phyloP scores from a whole-genome alignment of 2,113 vertebrate genomes.

The Calonectris borealis region DNA sequence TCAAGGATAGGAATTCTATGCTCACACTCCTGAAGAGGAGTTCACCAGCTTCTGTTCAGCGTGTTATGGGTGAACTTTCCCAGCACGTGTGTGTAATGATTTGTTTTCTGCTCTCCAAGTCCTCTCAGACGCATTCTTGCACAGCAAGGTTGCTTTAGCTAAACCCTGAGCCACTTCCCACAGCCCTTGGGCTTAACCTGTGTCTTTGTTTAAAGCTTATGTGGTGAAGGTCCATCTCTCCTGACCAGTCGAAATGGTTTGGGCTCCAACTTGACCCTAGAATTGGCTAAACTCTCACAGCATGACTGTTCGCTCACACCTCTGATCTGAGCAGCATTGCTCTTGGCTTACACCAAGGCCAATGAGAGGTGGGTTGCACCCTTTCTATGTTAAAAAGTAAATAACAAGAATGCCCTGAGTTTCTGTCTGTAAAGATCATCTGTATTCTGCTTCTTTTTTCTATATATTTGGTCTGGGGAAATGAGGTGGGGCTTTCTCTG shows the following conservation, averaged over 20 bases:
- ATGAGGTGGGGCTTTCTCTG: not conserved
- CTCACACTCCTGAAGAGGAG: not conserved
- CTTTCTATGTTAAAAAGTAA: not conserved
- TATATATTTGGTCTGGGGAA: not conserved
- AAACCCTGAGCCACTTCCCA: not conserved
- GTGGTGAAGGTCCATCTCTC: not conserved
- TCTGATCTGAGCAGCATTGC: not conserved
- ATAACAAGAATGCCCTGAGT: not conserved
- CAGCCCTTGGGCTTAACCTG: not conserved
- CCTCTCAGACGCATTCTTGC: not conserved
- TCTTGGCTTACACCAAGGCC: not conserved
- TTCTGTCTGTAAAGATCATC: not conserved
- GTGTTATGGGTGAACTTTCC: not conserved
- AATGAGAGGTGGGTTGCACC: not conserved
- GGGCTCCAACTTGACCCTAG: not conserved
- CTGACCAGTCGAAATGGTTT: not conserved
- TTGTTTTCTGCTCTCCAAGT: not conserved
- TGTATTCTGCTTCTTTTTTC: not conserved
- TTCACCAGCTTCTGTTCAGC: not conserved
- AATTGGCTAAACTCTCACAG: not conserved
- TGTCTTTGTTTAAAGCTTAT: not conserved
- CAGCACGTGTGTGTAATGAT: rapidly evolving
- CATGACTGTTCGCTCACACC: not conserved
- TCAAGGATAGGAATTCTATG: not conserved
- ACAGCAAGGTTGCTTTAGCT: not conserved